Percentiles rank a stretch among this genome's conserved stretches.
phyloP scores from a whole-genome alignment of 1,140 invertebrate species.

The Dryas iulia region DNA sequence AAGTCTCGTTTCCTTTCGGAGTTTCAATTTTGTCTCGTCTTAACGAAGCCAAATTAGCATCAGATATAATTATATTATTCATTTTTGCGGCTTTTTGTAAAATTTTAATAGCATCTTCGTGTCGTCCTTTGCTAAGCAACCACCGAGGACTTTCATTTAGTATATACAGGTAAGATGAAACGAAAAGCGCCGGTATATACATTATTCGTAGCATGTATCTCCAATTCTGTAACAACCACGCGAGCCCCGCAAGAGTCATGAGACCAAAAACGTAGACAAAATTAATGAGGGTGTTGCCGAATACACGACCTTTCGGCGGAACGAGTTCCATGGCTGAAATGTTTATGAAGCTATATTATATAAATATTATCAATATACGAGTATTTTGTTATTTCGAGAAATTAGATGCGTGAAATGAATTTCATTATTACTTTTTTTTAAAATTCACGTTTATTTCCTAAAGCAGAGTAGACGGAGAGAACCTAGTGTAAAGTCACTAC shows the following conservation, averaged over 20 bases:
- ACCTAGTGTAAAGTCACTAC: no score
- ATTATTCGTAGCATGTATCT: constrained; percentile 83
- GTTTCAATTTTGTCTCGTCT: no score
- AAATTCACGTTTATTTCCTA: no score
- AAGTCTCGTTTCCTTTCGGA: not conserved
- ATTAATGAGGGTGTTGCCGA: constrained; percentile 87
- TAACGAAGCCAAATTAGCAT: not conserved
- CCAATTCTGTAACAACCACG: constrained; percentile 87
- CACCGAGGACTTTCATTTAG: constrained; percentile 87
- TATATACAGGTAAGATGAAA: constrained; percentile 84
- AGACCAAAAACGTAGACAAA: constrained; percentile 87
- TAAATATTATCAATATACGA: constrained; percentile 35
- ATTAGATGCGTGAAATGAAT: not conserved
- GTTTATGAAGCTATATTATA: not conserved
- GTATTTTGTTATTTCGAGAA: no score
- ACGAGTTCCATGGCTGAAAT: not conserved
- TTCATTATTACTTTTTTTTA: no score
- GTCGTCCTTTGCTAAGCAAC: constrained; percentile 84
- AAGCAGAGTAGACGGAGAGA: no score
- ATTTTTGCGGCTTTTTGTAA: no score
- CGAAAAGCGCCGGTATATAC: constrained; percentile 84
- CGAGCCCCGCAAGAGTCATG: constrained; percentile 83
- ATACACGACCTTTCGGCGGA: constrained; percentile 75
- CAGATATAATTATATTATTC: not conserved
- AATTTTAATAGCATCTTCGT: constrained; percentile 80